Conservation (phyloP, 2,888 invertebrate species). For the Clunio marinus region DNA sequence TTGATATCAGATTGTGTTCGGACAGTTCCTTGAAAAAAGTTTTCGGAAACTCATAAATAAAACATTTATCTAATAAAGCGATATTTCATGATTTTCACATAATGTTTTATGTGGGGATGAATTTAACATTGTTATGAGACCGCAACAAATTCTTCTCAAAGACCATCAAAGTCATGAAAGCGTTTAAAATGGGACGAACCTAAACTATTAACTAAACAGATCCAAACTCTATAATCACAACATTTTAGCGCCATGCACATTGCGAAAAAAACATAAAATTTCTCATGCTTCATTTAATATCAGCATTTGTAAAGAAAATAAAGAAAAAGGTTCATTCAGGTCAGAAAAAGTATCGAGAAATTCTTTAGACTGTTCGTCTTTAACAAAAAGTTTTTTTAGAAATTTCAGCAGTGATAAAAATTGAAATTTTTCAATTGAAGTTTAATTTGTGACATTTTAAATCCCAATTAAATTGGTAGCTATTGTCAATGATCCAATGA, state of each 20-base stretch:
- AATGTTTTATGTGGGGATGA: slow-evolving; percentile 4
- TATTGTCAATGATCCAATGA: too few relatives aligned
- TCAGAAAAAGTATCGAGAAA: too few relatives aligned
- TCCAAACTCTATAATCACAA: not conserved
- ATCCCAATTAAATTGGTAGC: too few relatives aligned
- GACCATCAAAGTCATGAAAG: not conserved
- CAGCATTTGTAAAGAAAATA: too few relatives aligned
- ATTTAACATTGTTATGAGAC: not conserved
- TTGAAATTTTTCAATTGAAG: too few relatives aligned
- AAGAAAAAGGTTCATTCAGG: too few relatives aligned
- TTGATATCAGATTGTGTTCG: not conserved
- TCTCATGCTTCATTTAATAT: not conserved
- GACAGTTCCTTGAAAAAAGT: not conserved
- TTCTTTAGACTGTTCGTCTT: too few relatives aligned
- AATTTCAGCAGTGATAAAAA: too few relatives aligned
- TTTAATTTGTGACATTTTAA: too few relatives aligned
- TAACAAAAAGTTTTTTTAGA: too few relatives aligned
- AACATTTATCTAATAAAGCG: slow-evolving; percentile 5
- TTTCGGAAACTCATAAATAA: not conserved
- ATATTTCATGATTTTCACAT: not conserved
- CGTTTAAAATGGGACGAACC: slow-evolving; percentile 10
- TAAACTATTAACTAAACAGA: slow-evolving; percentile 3
- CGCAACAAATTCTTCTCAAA: not conserved
- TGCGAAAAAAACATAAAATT: not conserved
- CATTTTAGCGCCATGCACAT: slow-evolving; percentile 1